phyloP scores from a whole-genome alignment of 2,113 vertebrate species.

The Eonycteris spelaea region DNA sequence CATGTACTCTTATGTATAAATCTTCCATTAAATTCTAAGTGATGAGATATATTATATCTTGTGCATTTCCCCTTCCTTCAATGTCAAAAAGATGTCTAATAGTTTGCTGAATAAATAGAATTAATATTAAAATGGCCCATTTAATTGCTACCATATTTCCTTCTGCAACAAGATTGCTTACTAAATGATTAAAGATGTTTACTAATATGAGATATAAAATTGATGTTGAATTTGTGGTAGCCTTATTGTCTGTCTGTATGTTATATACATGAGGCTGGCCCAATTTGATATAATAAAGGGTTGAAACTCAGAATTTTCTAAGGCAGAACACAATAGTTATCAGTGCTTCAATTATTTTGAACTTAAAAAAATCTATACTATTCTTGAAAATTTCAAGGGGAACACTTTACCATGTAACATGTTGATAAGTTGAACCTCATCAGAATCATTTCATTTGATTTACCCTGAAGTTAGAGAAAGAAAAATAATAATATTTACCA shows the following conservation, averaged over 20 bases:
- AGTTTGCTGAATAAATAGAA: not conserved
- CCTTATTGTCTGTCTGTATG: not conserved
- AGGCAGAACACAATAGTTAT: not conserved
- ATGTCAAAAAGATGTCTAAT: not conserved
- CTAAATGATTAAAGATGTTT: not conserved
- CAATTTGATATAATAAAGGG: not conserved
- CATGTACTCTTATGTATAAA: not conserved
- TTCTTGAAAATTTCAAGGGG: not conserved
- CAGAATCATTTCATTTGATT: not conserved
- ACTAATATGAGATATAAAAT: not conserved
- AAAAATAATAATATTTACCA: not conserved
- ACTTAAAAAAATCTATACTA: not conserved
- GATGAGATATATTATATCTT: not conserved
- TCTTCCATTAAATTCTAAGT: not conserved
- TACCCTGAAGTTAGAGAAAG: not conserved
- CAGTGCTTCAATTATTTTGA: not conserved
- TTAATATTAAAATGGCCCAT: not conserved
- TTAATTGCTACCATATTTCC: not conserved
- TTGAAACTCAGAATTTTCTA: not conserved
- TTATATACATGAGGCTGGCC: not conserved
- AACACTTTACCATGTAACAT: not conserved
- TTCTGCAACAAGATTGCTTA: not conserved
- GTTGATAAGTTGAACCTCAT: not conserved
- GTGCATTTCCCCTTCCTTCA: not conserved
- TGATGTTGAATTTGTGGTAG: not conserved